Base-by-base conservation (phyloP, 2,888 invertebrate genomes). In the Acronicta alni region DNA sequence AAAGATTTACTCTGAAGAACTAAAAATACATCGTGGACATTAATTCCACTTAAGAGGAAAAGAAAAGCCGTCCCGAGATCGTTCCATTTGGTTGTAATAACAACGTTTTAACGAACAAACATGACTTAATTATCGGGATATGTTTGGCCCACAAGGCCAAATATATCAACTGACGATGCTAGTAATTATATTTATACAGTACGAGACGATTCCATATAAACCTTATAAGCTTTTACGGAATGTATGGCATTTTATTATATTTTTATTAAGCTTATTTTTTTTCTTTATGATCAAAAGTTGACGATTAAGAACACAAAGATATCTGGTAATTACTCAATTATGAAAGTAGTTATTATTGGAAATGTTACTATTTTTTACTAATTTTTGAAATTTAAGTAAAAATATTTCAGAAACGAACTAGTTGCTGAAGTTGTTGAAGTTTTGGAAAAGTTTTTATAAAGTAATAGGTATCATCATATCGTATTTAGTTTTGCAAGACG, bases 81-180 rank as follows among this genome's bases (percentile, higher is more conserved):
- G 45, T 49, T 51, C 41, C 17, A 41, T 45, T 45, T 8, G 12
- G 17, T 60, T 55, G 51, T 52, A 64, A 65, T 62, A 72, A 64
- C 62, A 63, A 52, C 41, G 32, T 57, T 55, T 59, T 58, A 79
- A 80, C 71, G 67, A 72, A 60, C 60, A 66, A 65, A 69, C 68
- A 75, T 60, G 54, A 68, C 59, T 74, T 64, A 81, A 84, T 82
- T 81, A 83, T 79, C 75, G 60, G 61, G 60, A 57, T 56, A 52
- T 61, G 55, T 69, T 57, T 54, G 47, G 58, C n/a, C n/a, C n/a
- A n/a, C n/a, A n/a, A n/a, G 69, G 69, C 67, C 67, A 66, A 77
- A 77, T 76, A 77, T 78, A 80, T 72, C 46, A 67, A 54, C 77
- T 77, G 83, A 65, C 52, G 77, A 72, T 71, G 23, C 20, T 53